Base-by-base conservation (phyloP, 2,797 vertebrate species). In the Eutrigla gurnardus region DNA sequence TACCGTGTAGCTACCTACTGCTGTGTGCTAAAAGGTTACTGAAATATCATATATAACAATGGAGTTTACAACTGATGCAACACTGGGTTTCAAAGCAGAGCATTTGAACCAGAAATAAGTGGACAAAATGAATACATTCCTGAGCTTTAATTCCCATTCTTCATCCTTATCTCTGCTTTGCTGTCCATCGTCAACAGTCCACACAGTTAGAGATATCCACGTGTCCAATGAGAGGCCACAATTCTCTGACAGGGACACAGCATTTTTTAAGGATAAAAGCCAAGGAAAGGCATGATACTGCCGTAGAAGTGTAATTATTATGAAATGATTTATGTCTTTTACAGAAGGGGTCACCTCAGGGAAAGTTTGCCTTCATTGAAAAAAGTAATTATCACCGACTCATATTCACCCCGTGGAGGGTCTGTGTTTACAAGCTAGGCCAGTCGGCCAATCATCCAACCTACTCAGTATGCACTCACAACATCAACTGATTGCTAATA, bases 311-410 rank as follows among this genome's bases (percentile, higher is more conserved):
- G 45, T 70, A 77, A 77, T 83, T 79, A 83, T 45, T 70, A 11
- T 80, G 55, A 64, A 75, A 58, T 69, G 75, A 82, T 81, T 45
- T 72, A 75, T 73, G 75, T 70, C 37, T 36, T 61, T 65, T 45
- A 55, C 32, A 45, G 8, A 57, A 32, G 9, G 36, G 60, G 15
- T 81, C 53, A 65, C 58, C 58, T 73, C 32, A 40, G 42, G 13
- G 37, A 60, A 75, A 71, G 63, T 66, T 62, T 79, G 33, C 39
- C 0, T 45, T 59, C 33, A 39, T 11, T 42, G 15, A 64, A 43
- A 64, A 18, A 46, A 18, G 9, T 39, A 11, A 78, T 72, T 70
- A 55, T 39, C 62, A 33, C 40, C 45, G 62, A 71, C 37, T 55
- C 10, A 32, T 36, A 63, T 70, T 60, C 35, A 68, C n/a, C 61